Evolutionary conservation across 35 echinoderm and acorn worm genomes (phyloP).

Genomic region (Apostichopus californicus): DNA sequence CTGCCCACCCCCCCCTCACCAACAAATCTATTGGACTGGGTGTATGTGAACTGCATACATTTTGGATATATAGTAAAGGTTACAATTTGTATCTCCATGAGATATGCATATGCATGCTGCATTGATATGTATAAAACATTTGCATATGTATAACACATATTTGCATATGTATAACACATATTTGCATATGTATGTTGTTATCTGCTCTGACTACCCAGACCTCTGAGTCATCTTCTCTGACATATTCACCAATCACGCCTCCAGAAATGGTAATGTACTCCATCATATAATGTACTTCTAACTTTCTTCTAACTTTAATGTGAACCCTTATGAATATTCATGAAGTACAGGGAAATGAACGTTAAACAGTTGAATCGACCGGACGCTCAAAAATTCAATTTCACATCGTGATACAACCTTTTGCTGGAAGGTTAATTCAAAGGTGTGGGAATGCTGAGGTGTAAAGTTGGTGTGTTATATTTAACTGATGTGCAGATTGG

Average conservation of each 20-base stretch:
- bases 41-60: background rate
- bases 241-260: slow-evolving; percentile 46
- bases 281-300: background rate
- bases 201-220: slow-evolving; percentile 51
- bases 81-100: background rate
- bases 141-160: slow-evolving; percentile 11
- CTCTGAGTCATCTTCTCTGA: slow-evolving; percentile 51
- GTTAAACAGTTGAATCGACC: too few species aligned
- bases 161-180: background rate
- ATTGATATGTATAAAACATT: slow-evolving; percentile 23
- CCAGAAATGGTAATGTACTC: slow-evolving; percentile 41
- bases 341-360: too few species aligned
- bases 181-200: slow-evolving; percentile 46
- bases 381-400: too few species aligned
- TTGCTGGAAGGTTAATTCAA: too few species aligned
- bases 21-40: background rate
- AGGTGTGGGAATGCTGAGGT: too few species aligned
- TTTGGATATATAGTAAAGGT: background rate
- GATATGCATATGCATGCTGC: slow-evolving; percentile 44
- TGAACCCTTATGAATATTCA: slow-evolving; percentile 14
- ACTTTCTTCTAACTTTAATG: background rate
- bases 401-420: too few species aligned
- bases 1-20: background rate
- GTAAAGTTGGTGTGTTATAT: too few species aligned
- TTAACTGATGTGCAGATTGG: too few species aligned